Evolutionary conservation across 1,140 invertebrate genomes (phyloP).

Genomic region (Drosophila aff.): DNA sequence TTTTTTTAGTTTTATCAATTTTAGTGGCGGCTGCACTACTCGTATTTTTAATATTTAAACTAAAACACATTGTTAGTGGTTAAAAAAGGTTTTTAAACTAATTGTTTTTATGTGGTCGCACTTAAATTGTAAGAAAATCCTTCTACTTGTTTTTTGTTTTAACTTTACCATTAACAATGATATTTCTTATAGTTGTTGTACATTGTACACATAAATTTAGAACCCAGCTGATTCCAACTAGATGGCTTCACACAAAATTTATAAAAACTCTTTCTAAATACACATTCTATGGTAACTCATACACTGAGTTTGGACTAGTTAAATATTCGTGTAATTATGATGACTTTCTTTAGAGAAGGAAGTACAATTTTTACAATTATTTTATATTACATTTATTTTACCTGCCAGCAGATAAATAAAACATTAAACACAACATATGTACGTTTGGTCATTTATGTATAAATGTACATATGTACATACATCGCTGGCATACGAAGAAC

Average conservation of each 20-base stretch:
- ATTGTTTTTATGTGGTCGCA: too few species aligned
- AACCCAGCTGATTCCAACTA: background rate
- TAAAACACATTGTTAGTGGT: too few species aligned
- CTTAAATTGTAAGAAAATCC: too few species aligned
- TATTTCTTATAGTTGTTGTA: too few species aligned
- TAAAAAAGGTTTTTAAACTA: too few species aligned
- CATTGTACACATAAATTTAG: background rate
- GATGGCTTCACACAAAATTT: background rate
- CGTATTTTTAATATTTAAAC: too few species aligned
- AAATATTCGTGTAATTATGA: too few species aligned
- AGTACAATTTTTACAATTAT: background rate
- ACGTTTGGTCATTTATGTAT: background rate
- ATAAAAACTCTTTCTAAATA: too few species aligned
- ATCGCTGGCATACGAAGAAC: constrained; percentile 1
- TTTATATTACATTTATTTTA: too few species aligned
- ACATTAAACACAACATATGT: background rate
- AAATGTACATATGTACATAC: background rate
- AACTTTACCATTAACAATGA: background rate
- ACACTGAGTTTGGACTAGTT: too few species aligned
- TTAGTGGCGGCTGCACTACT: background rate
- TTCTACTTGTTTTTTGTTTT: background rate
- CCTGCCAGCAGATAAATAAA: background rate
- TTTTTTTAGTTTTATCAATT: background rate
- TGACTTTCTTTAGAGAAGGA: too few species aligned
- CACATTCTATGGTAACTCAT: too few species aligned